Base-by-base conservation (phyloP, 2,888 invertebrate genomes). In the Eupsilia transversa region DNA sequence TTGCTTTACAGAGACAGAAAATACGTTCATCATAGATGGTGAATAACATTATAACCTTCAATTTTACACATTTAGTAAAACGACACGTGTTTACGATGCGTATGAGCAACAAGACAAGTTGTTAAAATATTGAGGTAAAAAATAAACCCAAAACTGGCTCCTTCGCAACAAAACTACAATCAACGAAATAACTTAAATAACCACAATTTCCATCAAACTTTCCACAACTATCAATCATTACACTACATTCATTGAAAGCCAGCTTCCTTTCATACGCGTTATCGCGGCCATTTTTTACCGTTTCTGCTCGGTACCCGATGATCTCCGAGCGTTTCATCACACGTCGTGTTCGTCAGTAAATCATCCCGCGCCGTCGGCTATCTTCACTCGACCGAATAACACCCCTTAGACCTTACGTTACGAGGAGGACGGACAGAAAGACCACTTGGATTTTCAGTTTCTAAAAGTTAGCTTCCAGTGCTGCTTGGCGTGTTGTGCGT, bases 331-430 rank as follows among this genome's bases (percentile, higher is more conserved):
- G 82, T 75, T 84, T 84, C 84, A 86, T 87, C 88, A 84, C 83
- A 83, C 84, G 83, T 87, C 88, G 81, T 75, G 82, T 72, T 76
- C 81, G 75, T 79, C 86, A 74, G 81, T 88, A 88, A 87, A 88
- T 88, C 88, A 88, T 86, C 79, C 74, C 79, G 75, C 79, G 72
- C 87, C 78, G 77, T 49, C 80, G 85, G 88, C 88, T 83, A 86
- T 86, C 88, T 83, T 65, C 82, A 79, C 77, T 84, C 83, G 87
- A 79, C 86, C 87, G 82, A 82, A 73, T 80, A 80, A 82, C 83
- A 86, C 79, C 79, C 87, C 81, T 80, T 79, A 74, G 75, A 77
- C 71, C 74, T 73, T 17, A 35, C 69, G 52, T 27, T 33, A 10
- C 1, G 20, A 17, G 82, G 79, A 49, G 20, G 27, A n/a, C 23